These are phyloP conservation scores for Nephrotoma appendiculata DNA, from an alignment of 2,888 invertebrate genomes.

Conservation along the genomic window DNA sequence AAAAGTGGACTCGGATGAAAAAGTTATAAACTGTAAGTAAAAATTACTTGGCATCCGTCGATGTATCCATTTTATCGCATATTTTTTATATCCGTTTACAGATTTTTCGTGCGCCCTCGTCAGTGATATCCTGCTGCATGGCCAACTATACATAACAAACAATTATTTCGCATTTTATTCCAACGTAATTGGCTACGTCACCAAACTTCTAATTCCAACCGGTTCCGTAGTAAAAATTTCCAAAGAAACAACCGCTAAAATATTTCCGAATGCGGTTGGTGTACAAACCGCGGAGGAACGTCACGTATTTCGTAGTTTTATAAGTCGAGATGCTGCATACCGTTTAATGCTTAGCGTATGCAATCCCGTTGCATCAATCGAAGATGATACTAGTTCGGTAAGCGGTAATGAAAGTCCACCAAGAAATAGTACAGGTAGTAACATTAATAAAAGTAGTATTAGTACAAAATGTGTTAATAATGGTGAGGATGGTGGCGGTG, in stretches of 20 bases:
- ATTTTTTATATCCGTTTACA: constrained; percentile 29
- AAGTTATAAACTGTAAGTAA: constrained; percentile 68
- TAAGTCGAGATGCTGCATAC: constrained; percentile 78
- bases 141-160: constrained; percentile 84
- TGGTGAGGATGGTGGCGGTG: not conserved
- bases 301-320: constrained; percentile 79
- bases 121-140: constrained; percentile 83
- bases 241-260: constrained; percentile 84
- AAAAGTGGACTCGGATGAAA: constrained; percentile 69
- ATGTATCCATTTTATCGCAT: not conserved
- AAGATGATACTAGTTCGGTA: constrained; percentile 40
- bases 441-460: not conserved
- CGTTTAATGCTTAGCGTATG: constrained; percentile 77
- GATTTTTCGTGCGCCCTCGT: constrained; percentile 88
- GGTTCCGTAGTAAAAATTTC: constrained; percentile 73
- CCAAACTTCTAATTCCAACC: constrained; percentile 83
- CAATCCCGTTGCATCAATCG: constrained; percentile 34
- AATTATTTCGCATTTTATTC: constrained; percentile 95
- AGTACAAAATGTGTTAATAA: not conserved
- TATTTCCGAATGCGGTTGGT: constrained; percentile 90
- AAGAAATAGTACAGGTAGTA: constrained; percentile 18
- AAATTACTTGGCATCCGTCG: not conserved
- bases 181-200: constrained; percentile 88
- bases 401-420: constrained; percentile 38
- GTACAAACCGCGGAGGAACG: constrained; percentile 64